These are phyloP conservation scores for Leptopilina syphax DNA, from an alignment of 2,888 invertebrate species.

Conservation along the genomic window DNA sequence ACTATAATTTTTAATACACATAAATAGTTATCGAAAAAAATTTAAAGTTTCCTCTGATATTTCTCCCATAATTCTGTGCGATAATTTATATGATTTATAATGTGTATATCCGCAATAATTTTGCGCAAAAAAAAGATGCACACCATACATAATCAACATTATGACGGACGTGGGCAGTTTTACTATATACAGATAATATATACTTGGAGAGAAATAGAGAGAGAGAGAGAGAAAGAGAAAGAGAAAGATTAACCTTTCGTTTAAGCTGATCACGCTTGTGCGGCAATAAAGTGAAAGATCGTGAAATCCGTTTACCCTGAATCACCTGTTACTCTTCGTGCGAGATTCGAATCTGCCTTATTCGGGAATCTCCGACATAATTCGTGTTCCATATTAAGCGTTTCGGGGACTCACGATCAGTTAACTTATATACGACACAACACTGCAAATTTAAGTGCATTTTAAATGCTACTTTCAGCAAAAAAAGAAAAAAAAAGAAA, in stretches of 20 bases:
- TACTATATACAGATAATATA: background rate
- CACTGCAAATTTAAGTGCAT: background rate
- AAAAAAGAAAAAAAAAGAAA: too few species aligned
- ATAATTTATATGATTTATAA: too few species aligned
- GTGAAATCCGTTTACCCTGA: slow-evolving; percentile 60
- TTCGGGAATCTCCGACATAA: slow-evolving; percentile 49
- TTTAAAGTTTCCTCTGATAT: too few species aligned
- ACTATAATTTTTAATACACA: too few species aligned
- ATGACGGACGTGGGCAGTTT: slow-evolving; percentile 29
- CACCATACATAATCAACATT: background rate
- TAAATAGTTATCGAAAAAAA: too few species aligned
- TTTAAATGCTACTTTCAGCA: too few species aligned
- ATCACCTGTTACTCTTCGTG: slow-evolving; percentile 62
- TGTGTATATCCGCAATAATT: background rate
- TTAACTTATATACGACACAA: slow-evolving; percentile 2
- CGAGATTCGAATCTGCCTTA: slow-evolving; percentile 46
- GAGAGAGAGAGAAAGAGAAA: too few species aligned
- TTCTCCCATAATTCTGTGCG: too few species aligned
- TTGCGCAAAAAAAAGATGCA: background rate
- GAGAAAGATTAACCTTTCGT: slow-evolving; percentile 51
- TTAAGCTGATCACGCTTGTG: slow-evolving; percentile 46
- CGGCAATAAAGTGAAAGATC: slow-evolving; percentile 56
- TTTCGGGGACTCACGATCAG: background rate
- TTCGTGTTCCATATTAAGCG: slow-evolving; percentile 23
- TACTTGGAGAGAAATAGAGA: background rate